These are phyloP conservation scores for Dendronephthya gigantea DNA, from an alignment of 64 coral and sea anemone genomes.

Conservation along the genomic window DNA sequence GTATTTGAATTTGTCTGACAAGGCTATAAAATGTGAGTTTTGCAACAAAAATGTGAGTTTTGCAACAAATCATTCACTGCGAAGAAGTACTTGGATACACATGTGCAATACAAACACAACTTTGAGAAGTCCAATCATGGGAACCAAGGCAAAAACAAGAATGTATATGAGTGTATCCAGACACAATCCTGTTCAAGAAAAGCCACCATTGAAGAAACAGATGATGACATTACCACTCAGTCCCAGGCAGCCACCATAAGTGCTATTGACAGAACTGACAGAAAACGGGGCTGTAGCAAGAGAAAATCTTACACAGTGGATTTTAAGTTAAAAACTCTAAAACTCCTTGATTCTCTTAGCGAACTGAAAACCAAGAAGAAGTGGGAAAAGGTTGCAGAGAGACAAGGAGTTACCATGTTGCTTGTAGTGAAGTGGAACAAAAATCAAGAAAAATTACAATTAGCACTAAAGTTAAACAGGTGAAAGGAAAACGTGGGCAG, in stretches of 20 bases:
- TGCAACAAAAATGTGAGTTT: slow-evolving; percentile 1
- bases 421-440: slow-evolving; percentile 42
- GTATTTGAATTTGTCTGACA: not conserved
- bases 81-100: not conserved
- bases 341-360: slow-evolving; percentile 16
- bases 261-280: not conserved
- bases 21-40: slow-evolving; percentile 8
- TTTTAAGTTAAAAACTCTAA: slow-evolving; percentile 22
- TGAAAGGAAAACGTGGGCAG: slow-evolving; percentile 6
- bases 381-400: slow-evolving; percentile 33
- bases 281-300: not conserved
- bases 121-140: not conserved
- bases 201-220: not conserved
- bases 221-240: not conserved
- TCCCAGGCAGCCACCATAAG: not conserved
- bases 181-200: not conserved
- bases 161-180: not conserved
- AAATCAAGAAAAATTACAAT: not conserved
- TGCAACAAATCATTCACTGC: not conserved
- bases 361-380: slow-evolving; percentile 15
- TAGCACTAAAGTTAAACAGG: not conserved
- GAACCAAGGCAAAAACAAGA: not conserved
- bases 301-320: slow-evolving; percentile 34
- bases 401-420: not conserved
- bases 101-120: not conserved